Conservation (phyloP, 2,888 invertebrate species). For the Parascotia fuliginaria region DNA sequence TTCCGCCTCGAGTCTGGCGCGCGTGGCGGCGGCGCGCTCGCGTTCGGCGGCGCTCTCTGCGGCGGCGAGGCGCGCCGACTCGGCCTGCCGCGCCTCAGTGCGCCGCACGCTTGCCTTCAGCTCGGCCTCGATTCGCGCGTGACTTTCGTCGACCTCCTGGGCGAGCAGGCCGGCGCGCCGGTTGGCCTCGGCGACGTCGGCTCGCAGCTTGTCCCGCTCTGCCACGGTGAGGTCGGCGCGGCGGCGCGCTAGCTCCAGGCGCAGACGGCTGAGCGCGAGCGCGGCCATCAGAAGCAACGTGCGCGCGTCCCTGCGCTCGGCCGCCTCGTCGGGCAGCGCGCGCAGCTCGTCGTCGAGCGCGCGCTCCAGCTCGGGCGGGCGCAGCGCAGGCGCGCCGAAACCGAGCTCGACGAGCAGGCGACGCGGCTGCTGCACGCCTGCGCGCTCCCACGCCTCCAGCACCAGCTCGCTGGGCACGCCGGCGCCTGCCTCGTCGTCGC, state of each 20-base stretch:
- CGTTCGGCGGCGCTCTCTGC: conserved; percentile 90
- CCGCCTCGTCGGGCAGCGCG: conserved; percentile 44
- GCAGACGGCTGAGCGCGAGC: conserved; percentile 88
- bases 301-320: conserved; percentile 58
- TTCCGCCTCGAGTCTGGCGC: conserved; percentile 87
- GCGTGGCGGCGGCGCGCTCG: conserved; percentile 88
- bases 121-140: conserved; percentile 92
- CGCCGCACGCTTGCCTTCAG: conserved; percentile 89
- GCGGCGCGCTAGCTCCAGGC: conserved; percentile 90
- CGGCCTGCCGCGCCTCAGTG: conserved; percentile 91
- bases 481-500: conserved; percentile 42
- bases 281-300: conserved; percentile 86
- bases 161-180: conserved; percentile 92
- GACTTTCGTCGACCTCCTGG: conserved; percentile 96
- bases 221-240: conserved; percentile 88
- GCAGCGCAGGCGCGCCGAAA: conserved; percentile 85
- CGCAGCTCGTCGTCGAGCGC: conserved; percentile 89
- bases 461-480: conserved; percentile 81
- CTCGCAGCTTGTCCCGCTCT: conserved; percentile 93
- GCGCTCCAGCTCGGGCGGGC: conserved; percentile 87
- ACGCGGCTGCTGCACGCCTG: conserved; percentile 88
- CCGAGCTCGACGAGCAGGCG: conserved; percentile 89
- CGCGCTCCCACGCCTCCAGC: conserved; percentile 90
- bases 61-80: conserved; percentile 89
- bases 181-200: conserved; percentile 93